Conservation (phyloP, 2,888 invertebrate genomes). For the Dryobota labecula region DNA sequence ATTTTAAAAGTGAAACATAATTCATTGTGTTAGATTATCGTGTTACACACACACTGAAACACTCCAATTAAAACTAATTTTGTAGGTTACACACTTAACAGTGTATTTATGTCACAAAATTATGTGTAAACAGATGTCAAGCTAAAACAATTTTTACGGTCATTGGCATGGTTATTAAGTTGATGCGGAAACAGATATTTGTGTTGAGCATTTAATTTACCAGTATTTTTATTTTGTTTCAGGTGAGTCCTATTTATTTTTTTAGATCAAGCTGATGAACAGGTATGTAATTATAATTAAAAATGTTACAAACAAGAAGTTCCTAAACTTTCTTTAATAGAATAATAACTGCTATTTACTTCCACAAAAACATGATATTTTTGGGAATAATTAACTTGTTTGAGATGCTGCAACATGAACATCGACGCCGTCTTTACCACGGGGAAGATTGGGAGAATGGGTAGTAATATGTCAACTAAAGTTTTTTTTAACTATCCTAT, state of each 20-base stretch:
- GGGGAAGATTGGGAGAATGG: neutral
- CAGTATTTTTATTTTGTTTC: conserved; percentile 76
- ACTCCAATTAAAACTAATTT: conserved; percentile 68
- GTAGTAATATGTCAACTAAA: neutral
- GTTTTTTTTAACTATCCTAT: conserved; percentile 17
- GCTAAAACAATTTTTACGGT: conserved; percentile 74
- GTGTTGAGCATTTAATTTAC: conserved; percentile 62
- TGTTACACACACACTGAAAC: conserved; percentile 45
- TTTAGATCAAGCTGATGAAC: conserved; percentile 20
- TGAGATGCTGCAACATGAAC: neutral
- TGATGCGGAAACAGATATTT: conserved; percentile 65
- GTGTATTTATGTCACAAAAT: conserved; percentile 68
- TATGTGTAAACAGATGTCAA: conserved; percentile 80
- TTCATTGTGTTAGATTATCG: conserved; percentile 29
- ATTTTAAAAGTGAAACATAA: conserved; percentile 14
- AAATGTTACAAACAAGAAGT: neutral
- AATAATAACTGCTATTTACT: neutral
- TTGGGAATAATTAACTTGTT: neutral
- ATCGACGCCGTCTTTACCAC: neutral
- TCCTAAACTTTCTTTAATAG: neutral
- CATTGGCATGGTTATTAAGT: conserved; percentile 74
- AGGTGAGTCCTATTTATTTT: conserved; percentile 80
- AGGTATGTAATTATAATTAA: conserved; percentile 61
- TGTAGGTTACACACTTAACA: conserved; percentile 74
- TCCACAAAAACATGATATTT: neutral